These are phyloP conservation scores for Miniopterus natalensis DNA, from an alignment of 2,113 vertebrate genomes.

Conservation along the genomic window DNA sequence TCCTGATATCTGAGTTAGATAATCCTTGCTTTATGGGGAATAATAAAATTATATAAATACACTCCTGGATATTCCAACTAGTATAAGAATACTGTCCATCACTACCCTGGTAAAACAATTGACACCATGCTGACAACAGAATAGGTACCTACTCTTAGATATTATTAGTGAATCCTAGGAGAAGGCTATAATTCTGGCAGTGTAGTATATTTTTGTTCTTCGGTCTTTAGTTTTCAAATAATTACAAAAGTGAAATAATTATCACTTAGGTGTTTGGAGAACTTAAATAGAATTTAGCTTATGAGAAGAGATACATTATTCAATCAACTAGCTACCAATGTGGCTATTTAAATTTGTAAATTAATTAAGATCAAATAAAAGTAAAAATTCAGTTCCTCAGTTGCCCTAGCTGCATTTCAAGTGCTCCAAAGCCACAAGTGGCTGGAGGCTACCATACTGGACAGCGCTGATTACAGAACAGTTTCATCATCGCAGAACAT, in stretches of 20 bases:
- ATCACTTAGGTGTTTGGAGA: neutral
- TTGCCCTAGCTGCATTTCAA: constrained; percentile 35
- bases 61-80: neutral
- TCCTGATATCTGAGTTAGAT: neutral
- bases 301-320: neutral
- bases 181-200: neutral
- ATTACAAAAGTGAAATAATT: constrained; percentile 43
- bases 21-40: neutral
- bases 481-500: neutral
- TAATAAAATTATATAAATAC: neutral
- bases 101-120: neutral
- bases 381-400: neutral
- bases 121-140: neutral
- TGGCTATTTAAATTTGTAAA: constrained; percentile 13
- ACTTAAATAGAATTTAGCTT: constrained; percentile 39
- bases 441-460: neutral
- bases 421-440: neutral
- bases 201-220: neutral
- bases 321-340: neutral
- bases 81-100: neutral
- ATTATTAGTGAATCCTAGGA: neutral
- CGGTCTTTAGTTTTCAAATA: neutral
- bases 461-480: neutral
- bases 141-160: neutral
- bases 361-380: constrained; percentile 48